Conservation (phyloP, 2,113 vertebrate genomes). For the Pantherophis guttatus region DNA sequence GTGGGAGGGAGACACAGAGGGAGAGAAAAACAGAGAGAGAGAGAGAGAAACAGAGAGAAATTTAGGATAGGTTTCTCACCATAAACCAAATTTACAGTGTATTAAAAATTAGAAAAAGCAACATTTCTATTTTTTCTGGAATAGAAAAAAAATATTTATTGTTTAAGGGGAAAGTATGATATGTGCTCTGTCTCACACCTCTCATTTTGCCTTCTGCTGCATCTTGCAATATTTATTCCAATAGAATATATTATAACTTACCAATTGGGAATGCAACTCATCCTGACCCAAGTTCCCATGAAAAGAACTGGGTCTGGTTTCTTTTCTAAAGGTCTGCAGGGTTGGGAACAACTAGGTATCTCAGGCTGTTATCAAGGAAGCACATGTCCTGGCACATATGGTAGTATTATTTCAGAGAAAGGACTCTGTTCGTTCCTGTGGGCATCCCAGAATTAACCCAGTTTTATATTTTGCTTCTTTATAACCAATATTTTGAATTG, state of each 20-base stretch:
- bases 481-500: not conserved
- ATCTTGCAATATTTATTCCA: conserved; percentile 35
- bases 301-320: not conserved
- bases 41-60: not conserved
- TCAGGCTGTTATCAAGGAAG: not conserved
- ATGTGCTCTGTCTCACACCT: conserved; percentile 31
- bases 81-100: not conserved
- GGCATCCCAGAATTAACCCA: not conserved
- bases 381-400: not conserved
- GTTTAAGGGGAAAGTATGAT: conserved; percentile 35
- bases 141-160: conserved; percentile 8
- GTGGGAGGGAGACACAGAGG: too few relatives aligned
- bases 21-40: not conserved
- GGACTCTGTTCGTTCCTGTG: too few relatives aligned
- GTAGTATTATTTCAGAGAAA: not conserved
- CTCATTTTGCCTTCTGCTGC: conserved; percentile 34
- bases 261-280: not conserved
- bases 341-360: not conserved
- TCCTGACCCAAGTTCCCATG: not conserved
- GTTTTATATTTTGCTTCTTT: not conserved
- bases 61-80: not conserved
- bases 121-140: not conserved
- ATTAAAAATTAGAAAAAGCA: not conserved
- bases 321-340: not conserved
- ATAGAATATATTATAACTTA: not conserved